Conservation (phyloP, 2,113 vertebrate genomes). For the Polypterus bichir region DNA sequence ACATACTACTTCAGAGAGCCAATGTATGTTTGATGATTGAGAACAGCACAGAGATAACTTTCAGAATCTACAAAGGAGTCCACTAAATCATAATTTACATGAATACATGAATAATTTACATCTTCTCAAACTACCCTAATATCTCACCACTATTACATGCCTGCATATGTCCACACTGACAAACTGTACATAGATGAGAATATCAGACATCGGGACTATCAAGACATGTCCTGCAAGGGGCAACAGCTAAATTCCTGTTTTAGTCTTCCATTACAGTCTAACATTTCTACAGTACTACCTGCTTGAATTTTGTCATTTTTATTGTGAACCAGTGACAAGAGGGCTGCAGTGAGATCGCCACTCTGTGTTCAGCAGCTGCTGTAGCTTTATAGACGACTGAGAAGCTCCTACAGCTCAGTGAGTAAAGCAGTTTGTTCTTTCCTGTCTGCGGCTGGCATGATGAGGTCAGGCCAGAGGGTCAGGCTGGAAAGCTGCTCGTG, state of each 20-base stretch:
- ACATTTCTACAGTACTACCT: not conserved
- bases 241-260: not conserved
- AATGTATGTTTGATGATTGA: no score
- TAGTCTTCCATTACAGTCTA: not conserved
- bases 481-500: no score
- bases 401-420: no score
- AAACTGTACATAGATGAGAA: not conserved
- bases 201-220: not conserved
- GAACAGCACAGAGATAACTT: no score
- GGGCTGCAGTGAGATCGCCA: no score
- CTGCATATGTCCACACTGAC: not conserved
- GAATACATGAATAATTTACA: not conserved
- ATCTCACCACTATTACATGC: not conserved
- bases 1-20: no score
- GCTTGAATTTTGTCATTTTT: not conserved
- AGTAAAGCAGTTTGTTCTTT: no score
- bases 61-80: no score
- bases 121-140: not conserved
- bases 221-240: not conserved
- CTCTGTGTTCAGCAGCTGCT: no score
- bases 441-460: no score
- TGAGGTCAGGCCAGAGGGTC: no score
- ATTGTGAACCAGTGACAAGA: not conserved
- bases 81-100: not conserved
- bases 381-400: no score